Evolutionary conservation across 2,797 vertebrate species (phyloP), one percentile per base, ranked within the genome.

Genomic region (Gymnoscopelus microlampas): DNA sequence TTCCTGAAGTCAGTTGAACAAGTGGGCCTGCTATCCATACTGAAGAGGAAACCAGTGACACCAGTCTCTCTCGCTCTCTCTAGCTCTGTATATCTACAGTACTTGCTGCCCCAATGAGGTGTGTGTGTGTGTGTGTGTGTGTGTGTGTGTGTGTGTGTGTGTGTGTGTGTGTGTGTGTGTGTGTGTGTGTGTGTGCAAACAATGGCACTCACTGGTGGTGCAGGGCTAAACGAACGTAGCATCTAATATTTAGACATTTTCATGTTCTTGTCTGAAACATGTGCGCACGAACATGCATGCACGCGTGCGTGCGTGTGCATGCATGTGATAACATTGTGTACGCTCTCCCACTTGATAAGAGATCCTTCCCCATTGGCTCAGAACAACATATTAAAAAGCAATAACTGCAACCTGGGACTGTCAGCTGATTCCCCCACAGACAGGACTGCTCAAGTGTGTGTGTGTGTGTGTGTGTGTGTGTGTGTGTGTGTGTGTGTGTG

Each of bases 381-480:
- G 66, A 86, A 83, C 83, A 77, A 77, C 72, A 74, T 79, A 84
- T 88, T 87, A 88, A 87, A 87, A 87, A 81, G 83, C 82, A 84
- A 79, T 82, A 79, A 80, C 74, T 71, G 72, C 50, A 78, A 81
- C 79, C 84, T 87, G 72, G 75, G 73, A 80, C 79, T 83, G 85
- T 10, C 77, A 83, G 77, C 79, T 78, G 71, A 82, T 81, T 80
- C 84, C 84, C 76, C 80, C 74, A 62, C 66, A 76, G 87, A 87
- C 74, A 53, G 10, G 65, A 73, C 70, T 70, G 68, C 80, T 80
- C 59, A 5, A 57, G 14, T 59, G 56, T 6, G 9, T 54, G n/a
- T 65, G n/a, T 65, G 51, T 19, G 62, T 63, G 61, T 53, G 48
- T 32, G 48, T 63, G 61, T 51, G 23, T 56, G 35, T 54, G 15